Evolutionary conservation across 2,797 vertebrate species (phyloP).

Genomic region (Poliocrania exsul): DNA sequence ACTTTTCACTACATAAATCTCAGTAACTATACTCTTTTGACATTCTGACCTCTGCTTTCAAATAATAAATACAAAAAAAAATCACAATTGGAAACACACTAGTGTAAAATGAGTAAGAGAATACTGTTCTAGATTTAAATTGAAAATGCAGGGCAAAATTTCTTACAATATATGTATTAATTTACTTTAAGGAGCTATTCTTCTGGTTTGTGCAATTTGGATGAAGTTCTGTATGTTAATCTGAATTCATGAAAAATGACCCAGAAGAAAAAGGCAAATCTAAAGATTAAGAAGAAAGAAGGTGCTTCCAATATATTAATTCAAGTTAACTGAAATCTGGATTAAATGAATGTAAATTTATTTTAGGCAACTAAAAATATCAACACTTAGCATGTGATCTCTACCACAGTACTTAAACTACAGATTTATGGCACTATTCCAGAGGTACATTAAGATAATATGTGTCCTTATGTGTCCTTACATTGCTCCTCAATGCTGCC

Average conservation of each 20-base stretch:
- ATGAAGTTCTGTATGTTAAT: background rate
- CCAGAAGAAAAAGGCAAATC: background rate
- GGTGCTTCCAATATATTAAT: background rate
- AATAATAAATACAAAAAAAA: background rate
- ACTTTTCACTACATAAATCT: background rate
- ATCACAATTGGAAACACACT: background rate
- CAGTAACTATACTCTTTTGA: background rate
- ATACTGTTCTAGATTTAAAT: background rate
- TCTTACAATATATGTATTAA: background rate
- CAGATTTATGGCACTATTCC: background rate
- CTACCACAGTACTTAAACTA: background rate
- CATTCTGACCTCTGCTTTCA: background rate
- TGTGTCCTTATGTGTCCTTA: background rate
- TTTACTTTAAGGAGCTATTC: background rate
- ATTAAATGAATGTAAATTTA: background rate
- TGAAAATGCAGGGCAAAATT: background rate
- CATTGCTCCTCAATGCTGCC: background rate
- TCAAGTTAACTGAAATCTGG: background rate
- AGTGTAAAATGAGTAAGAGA: background rate
- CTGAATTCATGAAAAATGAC: background rate
- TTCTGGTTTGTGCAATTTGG: background rate
- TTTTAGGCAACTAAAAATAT: background rate
- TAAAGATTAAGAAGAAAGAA: background rate
- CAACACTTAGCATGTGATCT: background rate
- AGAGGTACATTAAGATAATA: background rate